phyloP scores from a whole-genome alignment of 2,797 vertebrate genomes.

The Furcifer pardalis region DNA sequence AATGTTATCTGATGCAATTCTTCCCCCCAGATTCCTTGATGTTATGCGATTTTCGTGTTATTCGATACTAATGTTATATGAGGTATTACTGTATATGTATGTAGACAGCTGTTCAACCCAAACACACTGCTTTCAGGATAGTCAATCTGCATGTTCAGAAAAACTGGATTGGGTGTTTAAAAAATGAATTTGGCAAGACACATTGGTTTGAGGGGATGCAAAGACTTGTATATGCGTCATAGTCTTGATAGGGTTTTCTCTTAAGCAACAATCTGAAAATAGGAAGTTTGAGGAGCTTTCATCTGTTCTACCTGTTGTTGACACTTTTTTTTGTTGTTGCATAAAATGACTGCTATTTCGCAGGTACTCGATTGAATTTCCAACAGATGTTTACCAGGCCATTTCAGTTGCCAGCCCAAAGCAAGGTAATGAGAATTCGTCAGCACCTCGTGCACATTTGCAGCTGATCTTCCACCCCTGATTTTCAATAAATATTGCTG shows the following conservation, averaged over 20 bases:
- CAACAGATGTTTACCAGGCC: slow-evolving; percentile 43
- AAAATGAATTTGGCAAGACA: background rate
- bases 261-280: background rate
- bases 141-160: background rate
- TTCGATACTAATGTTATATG: too few relatives aligned
- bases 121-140: too few relatives aligned
- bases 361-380: slow-evolving; percentile 67
- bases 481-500: slow-evolving; percentile 58
- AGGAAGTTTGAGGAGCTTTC: slow-evolving; percentile 24
- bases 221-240: background rate
- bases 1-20: too few relatives aligned
- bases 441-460: slow-evolving; percentile 56
- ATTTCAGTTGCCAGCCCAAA: slow-evolving; percentile 63
- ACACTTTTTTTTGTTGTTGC: slow-evolving; percentile 48
- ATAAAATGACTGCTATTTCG: slow-evolving; percentile 50
- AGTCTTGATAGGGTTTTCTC: slow-evolving; percentile 4
- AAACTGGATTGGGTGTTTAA: too few relatives aligned
- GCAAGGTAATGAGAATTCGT: slow-evolving; percentile 71
- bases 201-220: background rate
- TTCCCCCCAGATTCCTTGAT: too few relatives aligned
- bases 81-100: too few relatives aligned
- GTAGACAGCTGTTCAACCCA: too few relatives aligned
- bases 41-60: too few relatives aligned
- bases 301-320: slow-evolving; percentile 26
- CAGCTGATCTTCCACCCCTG: slow-evolving; percentile 51